Evolutionary conservation across 2,113 vertebrate species (phyloP).

Genomic region (Orientallactaga bullata): DNA sequence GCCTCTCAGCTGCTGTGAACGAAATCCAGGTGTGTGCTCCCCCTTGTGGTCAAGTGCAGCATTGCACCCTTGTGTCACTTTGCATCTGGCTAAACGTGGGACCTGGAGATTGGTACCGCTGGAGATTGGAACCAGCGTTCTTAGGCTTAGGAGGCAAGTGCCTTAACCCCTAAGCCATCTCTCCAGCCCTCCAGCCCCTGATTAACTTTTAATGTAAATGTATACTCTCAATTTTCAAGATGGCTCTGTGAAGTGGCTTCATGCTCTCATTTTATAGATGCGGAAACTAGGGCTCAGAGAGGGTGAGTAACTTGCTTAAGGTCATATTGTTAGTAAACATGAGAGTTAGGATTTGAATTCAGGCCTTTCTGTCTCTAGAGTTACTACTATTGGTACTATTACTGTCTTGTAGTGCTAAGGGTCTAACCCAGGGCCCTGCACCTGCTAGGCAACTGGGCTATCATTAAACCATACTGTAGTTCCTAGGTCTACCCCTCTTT

Average conservation of each 20-base stretch:
- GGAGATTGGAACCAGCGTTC: no score
- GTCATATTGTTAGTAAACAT: neutral
- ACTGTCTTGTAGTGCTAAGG: neutral
- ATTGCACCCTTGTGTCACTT: no score
- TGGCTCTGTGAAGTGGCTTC: neutral
- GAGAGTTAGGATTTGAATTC: conserved; percentile 22
- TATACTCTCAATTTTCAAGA: neutral
- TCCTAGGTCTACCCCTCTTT: neutral
- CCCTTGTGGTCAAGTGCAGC: no score
- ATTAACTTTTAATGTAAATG: neutral
- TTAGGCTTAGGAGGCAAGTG: no score
- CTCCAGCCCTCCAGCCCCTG: no score
- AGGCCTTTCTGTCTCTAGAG: neutral
- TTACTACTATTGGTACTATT: neutral
- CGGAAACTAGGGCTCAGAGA: conserved; percentile 29
- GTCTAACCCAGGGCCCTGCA: neutral
- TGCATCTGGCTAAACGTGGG: no score
- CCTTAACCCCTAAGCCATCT: no score
- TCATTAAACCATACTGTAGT: neutral
- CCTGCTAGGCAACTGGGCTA: neutral
- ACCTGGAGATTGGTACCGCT: no score
- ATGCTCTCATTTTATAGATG: conserved; percentile 26
- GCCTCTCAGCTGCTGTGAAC: no score
- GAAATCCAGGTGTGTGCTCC: no score
- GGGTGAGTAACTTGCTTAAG: neutral